Percentiles rank a stretch among this genome's conserved stretches.
Conservation (phyloP, 1,140 invertebrate genomes). For the Caenorhabditis brenneri region DNA sequence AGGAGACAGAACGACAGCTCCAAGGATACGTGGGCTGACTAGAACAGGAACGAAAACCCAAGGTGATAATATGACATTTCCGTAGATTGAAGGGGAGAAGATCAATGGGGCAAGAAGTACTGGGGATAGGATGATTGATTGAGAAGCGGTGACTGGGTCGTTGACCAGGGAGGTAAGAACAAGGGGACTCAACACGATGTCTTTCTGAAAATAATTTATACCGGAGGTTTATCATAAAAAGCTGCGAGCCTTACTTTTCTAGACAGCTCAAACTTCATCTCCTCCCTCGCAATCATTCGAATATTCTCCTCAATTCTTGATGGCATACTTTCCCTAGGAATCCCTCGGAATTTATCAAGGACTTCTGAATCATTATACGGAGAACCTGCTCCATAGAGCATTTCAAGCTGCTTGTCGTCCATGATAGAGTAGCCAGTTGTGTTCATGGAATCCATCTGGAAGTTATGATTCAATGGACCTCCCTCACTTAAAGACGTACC, state of each 20-base stretch:
- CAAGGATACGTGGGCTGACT: constrained; percentile 44
- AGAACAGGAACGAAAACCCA: constrained; percentile 54
- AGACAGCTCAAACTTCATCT: background rate
- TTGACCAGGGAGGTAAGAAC: constrained; percentile 31
- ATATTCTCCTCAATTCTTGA: background rate
- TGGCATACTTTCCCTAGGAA: background rate
- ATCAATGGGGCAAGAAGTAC: constrained; percentile 64
- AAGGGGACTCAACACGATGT: constrained; percentile 56
- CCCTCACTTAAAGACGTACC: constrained; percentile 13
- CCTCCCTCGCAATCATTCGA: background rate
- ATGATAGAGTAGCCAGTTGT: constrained; percentile 55
- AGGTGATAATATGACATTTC: constrained; percentile 53
- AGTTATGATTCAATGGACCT: background rate
- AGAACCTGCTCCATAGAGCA: constrained; percentile 59
- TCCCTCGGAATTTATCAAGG: background rate
- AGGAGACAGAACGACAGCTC: constrained; percentile 48
- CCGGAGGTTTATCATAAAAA: background rate
- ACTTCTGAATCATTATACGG: constrained; percentile 56
- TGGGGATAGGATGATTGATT: constrained; percentile 62
- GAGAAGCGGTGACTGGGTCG: background rate
- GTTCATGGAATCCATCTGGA: constrained; percentile 60
- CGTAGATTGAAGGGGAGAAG: constrained; percentile 58
- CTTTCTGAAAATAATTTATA: constrained; percentile 47
- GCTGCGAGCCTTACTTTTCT: constrained; percentile 1
- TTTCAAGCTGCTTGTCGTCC: constrained; percentile 46